Conservation (phyloP, 2,113 vertebrate genomes). For the Myotis yumanensis region DNA sequence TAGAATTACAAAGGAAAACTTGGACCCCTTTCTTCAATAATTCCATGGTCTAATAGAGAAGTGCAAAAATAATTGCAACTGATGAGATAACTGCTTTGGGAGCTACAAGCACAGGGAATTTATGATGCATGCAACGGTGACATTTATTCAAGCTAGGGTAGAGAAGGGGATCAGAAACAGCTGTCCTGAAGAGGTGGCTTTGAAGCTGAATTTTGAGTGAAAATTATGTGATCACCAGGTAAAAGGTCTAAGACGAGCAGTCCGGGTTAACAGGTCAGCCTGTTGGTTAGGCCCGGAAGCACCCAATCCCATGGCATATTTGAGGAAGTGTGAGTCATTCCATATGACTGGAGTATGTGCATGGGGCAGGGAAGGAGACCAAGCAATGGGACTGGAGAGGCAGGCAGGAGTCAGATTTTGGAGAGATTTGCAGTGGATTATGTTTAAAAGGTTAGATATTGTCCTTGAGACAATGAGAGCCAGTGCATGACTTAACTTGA, state of each 20-base stretch:
- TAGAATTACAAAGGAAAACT: not conserved
- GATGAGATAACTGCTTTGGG: not conserved
- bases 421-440: not conserved
- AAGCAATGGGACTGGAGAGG: not conserved
- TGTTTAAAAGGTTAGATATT: conserved; percentile 13
- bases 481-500: not conserved
- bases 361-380: not conserved
- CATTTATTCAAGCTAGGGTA: not conserved
- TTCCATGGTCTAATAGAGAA: not conserved
- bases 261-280: not conserved
- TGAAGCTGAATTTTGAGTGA: not conserved
- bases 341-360: not conserved
- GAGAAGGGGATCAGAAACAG: not conserved
- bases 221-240: not conserved
- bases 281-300: not conserved
- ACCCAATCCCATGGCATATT: not conserved
- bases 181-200: not conserved
- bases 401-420: not conserved
- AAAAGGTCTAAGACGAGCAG: not conserved
- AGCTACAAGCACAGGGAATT: not conserved
- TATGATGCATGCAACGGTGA: not conserved
- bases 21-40: not conserved
- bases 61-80: not conserved
- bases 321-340: not conserved
- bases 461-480: not conserved